Base-by-base conservation (phyloP, 2,113 vertebrate species). In the Nestor notabilis region DNA sequence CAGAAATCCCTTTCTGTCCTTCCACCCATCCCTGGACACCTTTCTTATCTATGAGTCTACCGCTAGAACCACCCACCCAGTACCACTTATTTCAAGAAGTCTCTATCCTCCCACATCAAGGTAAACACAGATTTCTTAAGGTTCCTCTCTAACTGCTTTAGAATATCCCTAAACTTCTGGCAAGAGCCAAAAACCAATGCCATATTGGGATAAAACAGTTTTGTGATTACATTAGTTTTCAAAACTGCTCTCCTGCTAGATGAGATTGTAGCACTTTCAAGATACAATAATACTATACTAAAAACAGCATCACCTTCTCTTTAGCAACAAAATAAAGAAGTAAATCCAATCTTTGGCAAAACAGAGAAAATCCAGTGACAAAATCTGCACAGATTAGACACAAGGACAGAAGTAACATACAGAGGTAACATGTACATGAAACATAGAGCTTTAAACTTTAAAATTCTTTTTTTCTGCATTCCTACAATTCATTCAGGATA, bases 351-450 rank as follows among this genome's bases (percentile, higher is more conserved):
- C 23, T 71, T 50, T 29, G 13, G 29, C 21, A 46, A 80, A 90
- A 74, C 0, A 3, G 25, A 76, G 43, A 83, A 37, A 37, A 58
- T 37, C 2, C 25, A 24, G 0, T 21, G 1, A 33, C 8, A 33
- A 68, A 77, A 93, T 83, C 27, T 60, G 19, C 35, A 43, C 5
- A 0, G 2, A 20, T 78, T 46, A 39, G 11, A 43, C 17, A 24
- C 4, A 17, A 44, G 10, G 15, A 41, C 17, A 84, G 56, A 23
- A 82, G 41, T 41, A 86, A 69, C 15, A 52, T 10, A 9, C 6
- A 71, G 37, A 46, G 20, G 35, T 21, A 85, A 55, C 5, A 47
- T 1, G 4, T 4, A 18, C 3, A 43, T 13, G 18, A 78, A 89
- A 78, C 19, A 58, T 1, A 43, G 15, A 78, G 16, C 25, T 37